Conservation (phyloP, 2,113 vertebrate species). For the Aegotheles bennettii region DNA sequence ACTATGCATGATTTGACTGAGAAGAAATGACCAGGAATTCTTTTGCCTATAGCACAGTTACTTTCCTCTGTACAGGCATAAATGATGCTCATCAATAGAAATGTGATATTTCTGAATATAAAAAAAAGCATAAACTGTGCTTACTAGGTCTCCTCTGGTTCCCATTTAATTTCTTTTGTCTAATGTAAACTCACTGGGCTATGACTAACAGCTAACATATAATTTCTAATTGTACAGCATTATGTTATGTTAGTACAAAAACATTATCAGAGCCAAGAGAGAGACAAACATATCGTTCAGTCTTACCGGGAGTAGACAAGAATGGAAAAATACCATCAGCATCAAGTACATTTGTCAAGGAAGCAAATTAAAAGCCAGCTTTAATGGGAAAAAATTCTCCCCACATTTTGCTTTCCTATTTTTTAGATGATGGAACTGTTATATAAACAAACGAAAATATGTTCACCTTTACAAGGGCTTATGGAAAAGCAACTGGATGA, state of each 20-base stretch:
- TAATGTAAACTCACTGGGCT: conserved; percentile 75
- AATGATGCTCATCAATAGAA: conserved; percentile 62
- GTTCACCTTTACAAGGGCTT: conserved; percentile 28
- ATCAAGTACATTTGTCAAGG: conserved; percentile 44
- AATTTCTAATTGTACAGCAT: conserved; percentile 72
- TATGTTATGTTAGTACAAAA: conserved; percentile 70
- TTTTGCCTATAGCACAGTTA: conserved; percentile 37
- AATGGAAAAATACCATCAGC: conserved; percentile 57
- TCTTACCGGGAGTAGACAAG: conserved; percentile 50
- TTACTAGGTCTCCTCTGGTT: conserved; percentile 64
- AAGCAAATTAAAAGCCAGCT: conserved; percentile 55
- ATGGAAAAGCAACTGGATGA: not conserved
- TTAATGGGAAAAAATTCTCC: conserved; percentile 22
- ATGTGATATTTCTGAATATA: conserved; percentile 47
- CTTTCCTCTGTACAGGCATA: conserved; percentile 10
- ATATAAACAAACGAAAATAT: conserved; percentile 27
- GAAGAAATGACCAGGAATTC: conserved; percentile 21
- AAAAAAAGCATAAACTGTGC: conserved; percentile 35
- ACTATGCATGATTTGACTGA: not conserved
- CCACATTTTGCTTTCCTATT: not conserved
- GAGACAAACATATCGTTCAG: conserved; percentile 42
- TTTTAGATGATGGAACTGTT: not conserved
- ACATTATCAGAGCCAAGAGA: conserved; percentile 62
- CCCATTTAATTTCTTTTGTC: conserved; percentile 73
- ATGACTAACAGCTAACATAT: conserved; percentile 72